Base-by-base conservation (phyloP, 2,888 invertebrate species). In the Volucella inanis region DNA sequence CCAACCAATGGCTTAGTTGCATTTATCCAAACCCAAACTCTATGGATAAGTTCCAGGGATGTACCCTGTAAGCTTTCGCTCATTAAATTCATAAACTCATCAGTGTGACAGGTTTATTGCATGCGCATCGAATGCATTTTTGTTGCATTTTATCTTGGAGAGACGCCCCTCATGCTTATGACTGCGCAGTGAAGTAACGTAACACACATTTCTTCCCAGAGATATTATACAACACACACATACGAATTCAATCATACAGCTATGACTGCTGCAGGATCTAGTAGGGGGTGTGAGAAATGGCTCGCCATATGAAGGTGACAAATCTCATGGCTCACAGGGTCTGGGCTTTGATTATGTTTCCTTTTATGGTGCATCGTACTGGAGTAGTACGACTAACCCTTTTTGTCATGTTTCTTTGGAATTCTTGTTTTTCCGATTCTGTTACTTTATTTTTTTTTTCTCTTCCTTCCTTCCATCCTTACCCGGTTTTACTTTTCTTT, bases 1-100 rank as follows among this genome's bases (percentile, higher is more conserved):
- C 8, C 9, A 22, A 8, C 90, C 90, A 90, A 90, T 90, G 86
- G 39, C 2, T 9, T 22, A 22, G 2, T 88, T 90, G 90, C 77
- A 88, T 57, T 89, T 89, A 89, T 89, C 88, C 89, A 87, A 87
- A 77, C 76, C 65, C 61, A 62, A 76, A 67, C 55, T 59, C 57
- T 49, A 41, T 72, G 55, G 62, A 47, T 50, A 81, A 81, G 85
- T 81, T 85, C 72, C 85, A 77, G 81, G 85, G 85, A 80, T 80
- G 71, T 85, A 43, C 67, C 59, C 45, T 4, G 47, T 41, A 81
- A 85, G 85, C 85, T 85, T 85, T 85, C 76, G 71, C 80, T 85
- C 85, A 85, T 85, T 77, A 72, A 85, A 81, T 85, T 85, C 85
- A 85, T 85, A 81, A 81, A 85, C 81, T 85, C 81, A 59, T 81